A percentile compares a stretch with the other conserved stretches of the same genome.
Conservation (phyloP, 2,888 invertebrate genomes). For the Trachelus stipa region DNA sequence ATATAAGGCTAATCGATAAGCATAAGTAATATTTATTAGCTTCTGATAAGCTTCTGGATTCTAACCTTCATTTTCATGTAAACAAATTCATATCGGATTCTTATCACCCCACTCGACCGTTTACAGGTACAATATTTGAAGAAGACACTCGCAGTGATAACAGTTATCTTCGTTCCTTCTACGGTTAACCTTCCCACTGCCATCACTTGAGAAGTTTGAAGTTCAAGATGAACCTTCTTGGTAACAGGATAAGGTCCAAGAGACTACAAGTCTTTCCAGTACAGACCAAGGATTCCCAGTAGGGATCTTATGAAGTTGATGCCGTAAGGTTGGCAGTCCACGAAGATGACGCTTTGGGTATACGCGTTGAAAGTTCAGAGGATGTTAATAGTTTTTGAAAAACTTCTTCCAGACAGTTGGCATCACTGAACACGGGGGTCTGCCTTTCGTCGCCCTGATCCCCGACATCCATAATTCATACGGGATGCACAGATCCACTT, state of each 20-base stretch:
- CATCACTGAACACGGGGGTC: not conserved
- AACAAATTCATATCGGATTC: not conserved
- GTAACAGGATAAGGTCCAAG: not conserved
- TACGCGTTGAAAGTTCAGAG: not conserved
- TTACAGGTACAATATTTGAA: constrained; percentile 26
- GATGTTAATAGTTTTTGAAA: not conserved
- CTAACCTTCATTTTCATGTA: not conserved
- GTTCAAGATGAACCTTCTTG: not conserved
- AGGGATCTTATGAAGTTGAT: not conserved
- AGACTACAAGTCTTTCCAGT: not conserved
- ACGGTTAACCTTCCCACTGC: not conserved
- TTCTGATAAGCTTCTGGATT: not conserved
- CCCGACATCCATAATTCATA: not conserved
- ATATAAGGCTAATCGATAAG: not conserved
- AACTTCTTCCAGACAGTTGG: not conserved
- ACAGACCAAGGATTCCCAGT: not conserved
- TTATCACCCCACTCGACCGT: not conserved
- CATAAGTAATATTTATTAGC: not conserved
- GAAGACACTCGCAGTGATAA: constrained; percentile 21
- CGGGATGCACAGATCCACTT: not conserved
- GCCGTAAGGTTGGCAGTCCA: not conserved
- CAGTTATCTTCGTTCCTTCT: constrained; percentile 21
- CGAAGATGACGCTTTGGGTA: not conserved
- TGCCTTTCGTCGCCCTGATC: not conserved
- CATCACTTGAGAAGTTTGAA: not conserved